These are phyloP conservation scores for Meteorus colon DNA, from an alignment of 2,888 invertebrate species.

Conservation along the genomic window DNA sequence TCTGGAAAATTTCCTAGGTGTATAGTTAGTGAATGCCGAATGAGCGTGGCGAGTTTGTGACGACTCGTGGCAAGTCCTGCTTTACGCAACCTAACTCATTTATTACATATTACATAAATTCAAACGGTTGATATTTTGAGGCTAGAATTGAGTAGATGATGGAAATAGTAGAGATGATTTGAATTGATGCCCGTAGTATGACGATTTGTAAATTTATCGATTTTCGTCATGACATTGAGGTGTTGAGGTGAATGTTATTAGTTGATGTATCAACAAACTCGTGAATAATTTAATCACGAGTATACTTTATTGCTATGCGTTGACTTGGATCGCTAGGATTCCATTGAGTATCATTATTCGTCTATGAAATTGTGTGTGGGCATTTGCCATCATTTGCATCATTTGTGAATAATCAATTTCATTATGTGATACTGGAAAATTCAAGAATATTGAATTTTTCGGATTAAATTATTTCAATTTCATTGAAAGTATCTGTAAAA, in stretches of 20 bases:
- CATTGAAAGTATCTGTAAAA: no score
- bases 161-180: not conserved
- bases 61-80: conserved; percentile 12
- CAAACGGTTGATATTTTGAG: not conserved
- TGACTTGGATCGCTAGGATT: no score
- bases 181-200: not conserved
- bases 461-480: no score
- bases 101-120: conserved; percentile 25
- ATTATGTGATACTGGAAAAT: no score
- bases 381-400: no score
- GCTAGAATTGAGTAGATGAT: not conserved
- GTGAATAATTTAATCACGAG: no score
- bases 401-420: no score
- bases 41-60: conserved; percentile 24
- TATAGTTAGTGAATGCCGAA: not conserved
- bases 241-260: not conserved
- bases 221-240: not conserved
- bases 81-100: conserved; percentile 20
- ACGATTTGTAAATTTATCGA: not conserved
- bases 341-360: no score
- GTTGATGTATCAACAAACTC: not conserved
- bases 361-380: no score
- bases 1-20: not conserved
- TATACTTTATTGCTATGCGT: no score
- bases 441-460: no score